phyloP scores from a whole-genome alignment of 2,888 invertebrate genomes.

The Holacanthella duospinosa region DNA sequence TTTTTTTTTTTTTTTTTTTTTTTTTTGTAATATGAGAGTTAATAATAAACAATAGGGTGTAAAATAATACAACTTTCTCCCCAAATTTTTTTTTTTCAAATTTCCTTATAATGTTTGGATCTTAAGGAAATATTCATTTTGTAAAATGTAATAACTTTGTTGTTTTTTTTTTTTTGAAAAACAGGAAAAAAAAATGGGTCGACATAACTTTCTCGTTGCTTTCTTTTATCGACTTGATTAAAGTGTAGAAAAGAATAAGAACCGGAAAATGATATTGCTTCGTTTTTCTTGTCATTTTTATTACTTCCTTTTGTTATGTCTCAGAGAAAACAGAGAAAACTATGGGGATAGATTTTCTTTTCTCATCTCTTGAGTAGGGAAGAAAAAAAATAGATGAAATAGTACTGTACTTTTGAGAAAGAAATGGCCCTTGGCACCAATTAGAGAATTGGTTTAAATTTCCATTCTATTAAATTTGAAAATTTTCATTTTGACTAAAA shows the following conservation, averaged over 20 bases:
- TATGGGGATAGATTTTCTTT: neutral
- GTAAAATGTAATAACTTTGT: neutral
- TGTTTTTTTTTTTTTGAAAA: neutral
- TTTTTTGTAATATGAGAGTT: no score
- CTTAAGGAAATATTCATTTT: no score
- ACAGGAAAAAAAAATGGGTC: neutral
- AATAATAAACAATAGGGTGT: no score
- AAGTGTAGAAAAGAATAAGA: slow-evolving; percentile 2
- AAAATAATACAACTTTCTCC: no score
- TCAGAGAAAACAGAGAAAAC: neutral
- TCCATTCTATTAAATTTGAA: neutral
- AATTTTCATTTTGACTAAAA: neutral
- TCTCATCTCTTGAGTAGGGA: neutral
- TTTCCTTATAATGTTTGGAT: no score
- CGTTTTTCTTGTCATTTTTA: neutral
- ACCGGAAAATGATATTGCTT: slow-evolving; percentile 4
- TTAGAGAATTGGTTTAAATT: neutral
- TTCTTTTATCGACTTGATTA: neutral
- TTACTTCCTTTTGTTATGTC: slow-evolving; percentile 4
- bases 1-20: no score
- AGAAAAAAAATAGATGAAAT: neutral
- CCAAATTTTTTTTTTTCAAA: no score
- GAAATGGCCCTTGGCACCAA: slow-evolving; percentile 1
- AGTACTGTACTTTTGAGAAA: neutral
- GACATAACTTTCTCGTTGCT: neutral